A percentile compares a stretch with the other conserved stretches of the same genome.
Evolutionary conservation across 2,888 invertebrate genomes (phyloP).

Genomic region (Chymomyza caudatula): DNA sequence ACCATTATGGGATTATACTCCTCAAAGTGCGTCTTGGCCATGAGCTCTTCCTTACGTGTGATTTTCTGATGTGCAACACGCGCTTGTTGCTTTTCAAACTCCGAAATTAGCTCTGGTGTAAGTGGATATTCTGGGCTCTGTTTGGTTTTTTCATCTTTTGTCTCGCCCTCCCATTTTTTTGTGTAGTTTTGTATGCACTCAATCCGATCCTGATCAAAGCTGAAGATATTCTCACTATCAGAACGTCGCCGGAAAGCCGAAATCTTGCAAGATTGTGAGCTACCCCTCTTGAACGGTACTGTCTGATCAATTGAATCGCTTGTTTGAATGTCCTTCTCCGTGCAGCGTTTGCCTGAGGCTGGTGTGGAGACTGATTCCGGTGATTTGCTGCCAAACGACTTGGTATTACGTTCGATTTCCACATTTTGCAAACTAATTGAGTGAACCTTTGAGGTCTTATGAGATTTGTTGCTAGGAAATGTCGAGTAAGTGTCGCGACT

Average conservation of each 20-base stretch:
- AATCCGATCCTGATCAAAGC: conserved; percentile 87
- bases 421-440: conserved; percentile 85
- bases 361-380: conserved; percentile 73
- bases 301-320: conserved; percentile 74
- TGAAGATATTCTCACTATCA: conserved; percentile 85
- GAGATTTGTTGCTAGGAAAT: conserved; percentile 81
- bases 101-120: conserved; percentile 81
- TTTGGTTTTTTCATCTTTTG: conserved; percentile 80
- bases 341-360: conserved; percentile 63
- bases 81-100: conserved; percentile 81
- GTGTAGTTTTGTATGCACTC: conserved; percentile 83
- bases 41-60: conserved; percentile 82
- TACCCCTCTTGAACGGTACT: conserved; percentile 58
- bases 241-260: conserved; percentile 82
- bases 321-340: conserved; percentile 75
- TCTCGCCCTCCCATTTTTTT: conserved; percentile 72
- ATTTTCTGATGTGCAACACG: conserved; percentile 78
- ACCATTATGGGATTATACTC: conserved; percentile 85
- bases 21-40: conserved; percentile 84
- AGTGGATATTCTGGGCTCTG: conserved; percentile 80
- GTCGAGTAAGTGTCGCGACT: conserved; percentile 82
- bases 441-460: conserved; percentile 82
- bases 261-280: conserved; percentile 75
- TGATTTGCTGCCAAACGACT: conserved; percentile 74
- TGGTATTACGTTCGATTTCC: conserved; percentile 82